Evolutionary conservation across 2,888 invertebrate species (phyloP).

Genomic region (Acronicta aceris): DNA sequence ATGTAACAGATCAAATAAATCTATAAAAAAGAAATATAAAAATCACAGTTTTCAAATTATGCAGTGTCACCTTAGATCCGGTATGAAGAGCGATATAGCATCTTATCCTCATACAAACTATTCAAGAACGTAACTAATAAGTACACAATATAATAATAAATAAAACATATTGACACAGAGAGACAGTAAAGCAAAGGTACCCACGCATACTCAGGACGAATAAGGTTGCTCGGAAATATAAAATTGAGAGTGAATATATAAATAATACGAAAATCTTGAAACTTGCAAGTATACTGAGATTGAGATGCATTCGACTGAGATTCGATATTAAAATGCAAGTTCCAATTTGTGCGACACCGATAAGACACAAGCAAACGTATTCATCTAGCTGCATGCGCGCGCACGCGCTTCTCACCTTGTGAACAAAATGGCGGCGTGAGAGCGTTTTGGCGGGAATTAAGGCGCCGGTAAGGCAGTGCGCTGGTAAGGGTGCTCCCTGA

Average conservation of each 20-base stretch:
- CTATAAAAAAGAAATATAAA: conserved; percentile 85
- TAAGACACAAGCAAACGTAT: conserved; percentile 73
- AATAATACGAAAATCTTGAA: conserved; percentile 30
- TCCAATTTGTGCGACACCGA: conserved; percentile 51
- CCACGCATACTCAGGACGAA: conserved; percentile 78
- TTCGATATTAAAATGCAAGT: conserved; percentile 45
- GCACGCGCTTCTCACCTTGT: conserved; percentile 88
- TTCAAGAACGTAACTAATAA: conserved; percentile 84
- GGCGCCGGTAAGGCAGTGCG: conserved; percentile 95
- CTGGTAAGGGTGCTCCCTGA: conserved; percentile 99
- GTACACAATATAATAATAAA: conserved; percentile 83
- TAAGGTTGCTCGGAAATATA: conserved; percentile 69
- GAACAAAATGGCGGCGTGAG: conserved; percentile 88
- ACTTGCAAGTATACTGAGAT: conserved; percentile 43
- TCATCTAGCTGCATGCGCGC: conserved; percentile 75
- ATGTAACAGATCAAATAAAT: conserved; percentile 87
- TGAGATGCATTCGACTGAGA: conserved; percentile 38
- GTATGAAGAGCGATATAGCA: conserved; percentile 82
- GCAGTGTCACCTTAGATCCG: conserved; percentile 87
- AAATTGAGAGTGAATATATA: conserved; percentile 34
- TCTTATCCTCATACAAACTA: conserved; percentile 76
- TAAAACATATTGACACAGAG: conserved; percentile 84
- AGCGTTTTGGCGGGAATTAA: conserved; percentile 86
- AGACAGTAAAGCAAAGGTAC: conserved; percentile 85
- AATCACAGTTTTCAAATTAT: conserved; percentile 89